phyloP scores from a whole-genome alignment of 2,113 vertebrate species.

The Aphyosemion australe region DNA sequence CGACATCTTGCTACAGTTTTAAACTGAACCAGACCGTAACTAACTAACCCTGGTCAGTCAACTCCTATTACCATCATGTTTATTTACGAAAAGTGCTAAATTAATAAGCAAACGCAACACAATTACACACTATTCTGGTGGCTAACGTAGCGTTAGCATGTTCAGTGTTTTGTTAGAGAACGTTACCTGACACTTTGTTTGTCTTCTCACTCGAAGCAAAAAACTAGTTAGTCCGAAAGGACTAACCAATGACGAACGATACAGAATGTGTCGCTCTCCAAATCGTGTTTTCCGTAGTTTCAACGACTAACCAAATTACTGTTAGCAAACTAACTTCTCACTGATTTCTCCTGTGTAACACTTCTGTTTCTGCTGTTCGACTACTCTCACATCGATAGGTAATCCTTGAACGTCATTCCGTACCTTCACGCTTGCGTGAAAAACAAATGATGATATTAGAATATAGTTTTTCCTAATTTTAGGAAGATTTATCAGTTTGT shows the following conservation, averaged over 20 bases:
- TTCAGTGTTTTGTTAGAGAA: not conserved
- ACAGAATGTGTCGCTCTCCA: not conserved
- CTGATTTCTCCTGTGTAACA: conserved; percentile 9
- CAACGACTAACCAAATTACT: not conserved
- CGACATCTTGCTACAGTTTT: not conserved
- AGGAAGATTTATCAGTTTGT: too few species aligned
- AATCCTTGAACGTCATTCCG: conserved; percentile 32
- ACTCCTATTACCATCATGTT: not conserved
- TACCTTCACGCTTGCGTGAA: not conserved
- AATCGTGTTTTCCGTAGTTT: not conserved
- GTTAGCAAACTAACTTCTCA: conserved; percentile 36
- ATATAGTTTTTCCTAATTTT: too few species aligned
- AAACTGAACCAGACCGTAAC: not conserved
- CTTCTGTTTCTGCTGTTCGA: conserved; percentile 61
- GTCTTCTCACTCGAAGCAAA: conserved; percentile 26
- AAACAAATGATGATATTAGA: not conserved
- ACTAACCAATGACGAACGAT: not conserved
- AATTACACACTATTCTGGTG: not conserved
- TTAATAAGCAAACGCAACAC: not conserved
- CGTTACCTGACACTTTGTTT: conserved; percentile 56
- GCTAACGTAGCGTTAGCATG: conserved; percentile 51
- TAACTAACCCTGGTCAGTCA: not conserved
- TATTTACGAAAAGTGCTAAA: not conserved
- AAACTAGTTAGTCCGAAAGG: conserved; percentile 22
- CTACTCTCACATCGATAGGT: conserved; percentile 24